A percentile compares a stretch with the other conserved stretches of the same genome.
These are phyloP conservation scores for Colletes collaris DNA, from an alignment of 2,888 invertebrate genomes.

Conservation along the genomic window DNA sequence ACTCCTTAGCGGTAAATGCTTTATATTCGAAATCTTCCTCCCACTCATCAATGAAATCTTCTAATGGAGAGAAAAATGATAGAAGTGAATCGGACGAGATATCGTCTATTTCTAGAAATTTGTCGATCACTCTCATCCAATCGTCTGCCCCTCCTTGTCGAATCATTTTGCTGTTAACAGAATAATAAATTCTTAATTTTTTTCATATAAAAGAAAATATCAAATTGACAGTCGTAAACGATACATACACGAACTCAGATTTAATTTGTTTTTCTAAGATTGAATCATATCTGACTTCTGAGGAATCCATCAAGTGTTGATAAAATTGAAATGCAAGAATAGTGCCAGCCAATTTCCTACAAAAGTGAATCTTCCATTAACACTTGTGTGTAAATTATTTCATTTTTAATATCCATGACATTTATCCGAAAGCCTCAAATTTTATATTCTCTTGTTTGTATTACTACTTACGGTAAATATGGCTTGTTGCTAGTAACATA, in stretches of 20 bases:
- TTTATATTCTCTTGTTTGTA: neutral
- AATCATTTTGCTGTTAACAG: constrained; percentile 72
- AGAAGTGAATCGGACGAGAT: constrained; percentile 66
- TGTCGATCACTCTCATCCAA: constrained; percentile 68
- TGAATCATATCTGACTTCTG: constrained; percentile 71
- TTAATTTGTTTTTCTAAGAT: constrained; percentile 61
- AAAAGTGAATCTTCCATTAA: constrained; percentile 31
- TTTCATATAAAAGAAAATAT: neutral
- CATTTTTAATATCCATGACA: neutral
- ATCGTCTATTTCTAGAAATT: constrained; percentile 67
- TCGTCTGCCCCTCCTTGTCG: constrained; percentile 66
- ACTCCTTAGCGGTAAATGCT: constrained; percentile 59
- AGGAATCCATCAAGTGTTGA: constrained; percentile 72
- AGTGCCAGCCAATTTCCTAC: constrained; percentile 76
- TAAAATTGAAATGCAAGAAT: constrained; percentile 78
- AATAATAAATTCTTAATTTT: neutral
- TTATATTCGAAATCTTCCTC: constrained; percentile 62
- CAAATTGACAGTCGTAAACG: neutral
- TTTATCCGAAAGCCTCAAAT: no score
- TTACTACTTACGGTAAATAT: constrained; percentile 76
- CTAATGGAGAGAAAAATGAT: constrained; percentile 73
- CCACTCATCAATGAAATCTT: constrained; percentile 71
- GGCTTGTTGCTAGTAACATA: constrained; percentile 76
- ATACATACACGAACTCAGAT: constrained; percentile 73
- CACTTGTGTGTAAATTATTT: neutral